Evolutionary conservation across 2,888 invertebrate species (phyloP), one percentile per base, ranked within the genome.

Genomic region (Zygothrica quintamaculata): DNA sequence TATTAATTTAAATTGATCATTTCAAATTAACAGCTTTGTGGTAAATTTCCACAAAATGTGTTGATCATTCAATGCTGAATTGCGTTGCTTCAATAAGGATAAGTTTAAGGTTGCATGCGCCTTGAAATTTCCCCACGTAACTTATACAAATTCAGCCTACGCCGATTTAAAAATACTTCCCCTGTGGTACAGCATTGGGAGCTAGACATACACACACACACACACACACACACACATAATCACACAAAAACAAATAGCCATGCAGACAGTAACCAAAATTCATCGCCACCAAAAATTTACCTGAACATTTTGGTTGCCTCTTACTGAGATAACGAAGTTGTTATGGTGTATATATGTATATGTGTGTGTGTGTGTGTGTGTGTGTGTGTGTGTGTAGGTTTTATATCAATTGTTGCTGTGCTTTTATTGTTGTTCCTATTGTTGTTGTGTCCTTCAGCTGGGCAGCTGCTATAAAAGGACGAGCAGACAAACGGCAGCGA

Each of bases 301-400:
- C 81, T 79, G 77, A 39, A 42, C 34, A 61, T 55, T 52, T 33
- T 48, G 48, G 64, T 51, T 66, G 84, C 84, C 78, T 78, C 76
- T 78, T 82, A 82, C 77, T 80, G 50, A 40, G 29, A 4, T 16
- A 56, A n/a, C 16, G 47, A 13, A 47, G 59, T 4, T 13, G 39
- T 15, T 11, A 13, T 11, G 53, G 6, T 11, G 73, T 58, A 40
- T 59, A 15, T 51, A 48, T 59, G 29, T 26, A 73, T 34, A 51
- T 65, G 8, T 52, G 39, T 12, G 37, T 26, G 47, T 11, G 39
- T 8, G 26, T 7, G 22, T 26, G 34, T 4, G 13, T 53, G 57
- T 4, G n/a, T 15, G 39, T 15, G n/a, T 52, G 26, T 36, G n/a
- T n/a, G n/a, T n/a, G n/a, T n/a, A n/a, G n/a, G n/a, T n/a, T n/a